phyloP scores from a whole-genome alignment of 2,113 vertebrate species.

The Eira barbara region DNA sequence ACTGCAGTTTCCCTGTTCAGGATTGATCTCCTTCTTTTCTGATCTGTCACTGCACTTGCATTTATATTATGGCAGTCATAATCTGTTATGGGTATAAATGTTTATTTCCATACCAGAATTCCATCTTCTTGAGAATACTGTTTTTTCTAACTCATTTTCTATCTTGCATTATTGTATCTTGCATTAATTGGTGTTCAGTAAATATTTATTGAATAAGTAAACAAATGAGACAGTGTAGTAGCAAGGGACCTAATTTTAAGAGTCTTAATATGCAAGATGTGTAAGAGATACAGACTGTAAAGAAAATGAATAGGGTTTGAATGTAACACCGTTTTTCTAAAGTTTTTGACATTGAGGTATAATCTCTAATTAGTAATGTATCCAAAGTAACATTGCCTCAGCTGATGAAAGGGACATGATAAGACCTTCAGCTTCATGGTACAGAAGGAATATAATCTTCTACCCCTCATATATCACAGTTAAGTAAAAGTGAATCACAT shows the following conservation, averaged over 20 bases:
- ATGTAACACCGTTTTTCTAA: background rate
- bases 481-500: slow-evolving; percentile 7
- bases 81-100: background rate
- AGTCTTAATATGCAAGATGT: background rate
- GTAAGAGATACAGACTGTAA: background rate
- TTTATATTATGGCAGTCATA: background rate
- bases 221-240: background rate
- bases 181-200: background rate
- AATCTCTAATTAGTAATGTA: background rate
- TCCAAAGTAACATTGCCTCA: background rate
- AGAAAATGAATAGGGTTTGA: background rate
- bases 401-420: background rate
- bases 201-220: slow-evolving; percentile 19
- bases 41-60: background rate
- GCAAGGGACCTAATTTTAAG: background rate
- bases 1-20: background rate
- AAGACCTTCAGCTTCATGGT: background rate
- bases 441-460: background rate
- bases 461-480: background rate
- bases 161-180: background rate
- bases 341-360: background rate
- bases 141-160: background rate
- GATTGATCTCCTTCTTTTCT: background rate
- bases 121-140: background rate
- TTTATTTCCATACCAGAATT: background rate